Conservation (phyloP, 2,888 invertebrate species). For the Xestobium rufovillosum region DNA sequence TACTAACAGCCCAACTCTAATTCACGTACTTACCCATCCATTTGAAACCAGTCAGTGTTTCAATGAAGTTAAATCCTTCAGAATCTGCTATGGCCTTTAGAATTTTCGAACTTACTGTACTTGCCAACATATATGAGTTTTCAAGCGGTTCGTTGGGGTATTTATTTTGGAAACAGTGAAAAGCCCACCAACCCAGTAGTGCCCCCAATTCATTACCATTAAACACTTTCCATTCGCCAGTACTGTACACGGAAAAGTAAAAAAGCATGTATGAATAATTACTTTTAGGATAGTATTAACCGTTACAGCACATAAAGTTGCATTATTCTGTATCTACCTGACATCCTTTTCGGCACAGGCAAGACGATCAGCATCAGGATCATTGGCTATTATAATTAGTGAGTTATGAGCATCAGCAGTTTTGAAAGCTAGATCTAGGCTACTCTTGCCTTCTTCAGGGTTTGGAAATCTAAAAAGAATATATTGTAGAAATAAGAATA, state of each 20-base stretch:
- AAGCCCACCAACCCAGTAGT: conserved; percentile 89
- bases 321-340: conserved; percentile 46
- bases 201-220: conserved; percentile 94
- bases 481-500: neutral
- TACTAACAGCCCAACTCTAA: neutral
- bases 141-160: conserved; percentile 43
- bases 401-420: conserved; percentile 67
- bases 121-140: conserved; percentile 79
- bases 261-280: neutral
- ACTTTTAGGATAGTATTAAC: no score
- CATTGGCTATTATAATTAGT: conserved; percentile 85
- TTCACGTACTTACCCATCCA: conserved; percentile 78
- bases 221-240: conserved; percentile 79
- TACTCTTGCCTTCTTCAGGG: conserved; percentile 86
- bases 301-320: no score
- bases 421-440: conserved; percentile 54
- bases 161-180: conserved; percentile 52
- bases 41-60: conserved; percentile 98
- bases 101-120: conserved; percentile 96
- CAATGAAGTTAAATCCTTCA: conserved; percentile 70
- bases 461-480: conserved; percentile 71
- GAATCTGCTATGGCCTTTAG: conserved; percentile 69
- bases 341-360: conserved; percentile 81
- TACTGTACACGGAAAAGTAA: conserved; percentile 33
- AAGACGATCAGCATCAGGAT: conserved; percentile 96